These are phyloP conservation scores for Magallana gigas DNA, from an alignment of 1,140 invertebrate genomes.

Conservation along the genomic window DNA sequence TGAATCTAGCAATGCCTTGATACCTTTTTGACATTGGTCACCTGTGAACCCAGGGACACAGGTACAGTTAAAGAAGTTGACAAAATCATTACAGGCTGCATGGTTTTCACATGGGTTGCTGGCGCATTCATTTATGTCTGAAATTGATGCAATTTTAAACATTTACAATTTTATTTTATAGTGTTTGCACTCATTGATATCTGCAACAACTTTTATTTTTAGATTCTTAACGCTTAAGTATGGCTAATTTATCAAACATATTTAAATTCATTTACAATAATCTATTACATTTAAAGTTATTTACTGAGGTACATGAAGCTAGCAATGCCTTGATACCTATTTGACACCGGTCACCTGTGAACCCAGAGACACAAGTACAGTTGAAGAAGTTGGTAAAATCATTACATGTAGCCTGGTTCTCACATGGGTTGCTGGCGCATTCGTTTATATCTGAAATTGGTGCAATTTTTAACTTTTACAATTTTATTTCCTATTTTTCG, in stretches of 20 bases:
- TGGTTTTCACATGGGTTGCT: conserved; percentile 88
- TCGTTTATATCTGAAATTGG: conserved; percentile 90
- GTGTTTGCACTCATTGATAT: no score
- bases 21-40: background rate
- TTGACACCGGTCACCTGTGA: conserved; percentile 47
- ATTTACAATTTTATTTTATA: no score
- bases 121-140: conserved; percentile 95
- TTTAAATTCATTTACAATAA: no score
- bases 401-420: conserved; percentile 52
- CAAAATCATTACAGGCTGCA: conserved; percentile 59
- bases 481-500: no score
- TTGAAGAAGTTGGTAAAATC: conserved; percentile 63
- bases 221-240: no score
- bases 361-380: conserved; percentile 63
- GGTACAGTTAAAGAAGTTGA: conserved; percentile 60
- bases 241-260: no score
- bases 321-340: no score
- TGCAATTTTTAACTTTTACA: no score
- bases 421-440: conserved; percentile 93
- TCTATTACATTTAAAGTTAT: no score
- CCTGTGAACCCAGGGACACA: conserved; percentile 62
- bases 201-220: no score
- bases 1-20: no score
- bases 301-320: no score
- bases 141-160: conserved; percentile 61